phyloP scores from a whole-genome alignment of 2,113 vertebrate genomes.

The Phylloscopus whistleri region DNA sequence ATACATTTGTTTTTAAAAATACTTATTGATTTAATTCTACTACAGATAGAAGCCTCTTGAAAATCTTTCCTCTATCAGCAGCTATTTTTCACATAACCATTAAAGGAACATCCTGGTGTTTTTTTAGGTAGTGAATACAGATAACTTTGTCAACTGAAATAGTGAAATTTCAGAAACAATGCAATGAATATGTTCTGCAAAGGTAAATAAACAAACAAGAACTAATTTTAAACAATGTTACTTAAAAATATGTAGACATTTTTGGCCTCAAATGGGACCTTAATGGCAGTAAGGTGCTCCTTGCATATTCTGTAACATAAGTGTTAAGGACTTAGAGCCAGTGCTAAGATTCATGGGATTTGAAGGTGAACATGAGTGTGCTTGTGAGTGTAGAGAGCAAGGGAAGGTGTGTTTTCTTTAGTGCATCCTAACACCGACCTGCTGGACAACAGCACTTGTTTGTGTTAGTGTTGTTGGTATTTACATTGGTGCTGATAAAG shows the following conservation, averaged over 20 bases:
- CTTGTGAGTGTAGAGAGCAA: not conserved
- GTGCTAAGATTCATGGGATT: not conserved
- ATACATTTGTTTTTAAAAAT: not conserved
- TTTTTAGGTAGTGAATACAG: not conserved
- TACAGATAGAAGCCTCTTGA: not conserved
- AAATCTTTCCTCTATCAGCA: not conserved
- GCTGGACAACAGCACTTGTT: not conserved
- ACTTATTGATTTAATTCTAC: not conserved
- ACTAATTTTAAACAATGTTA: not conserved
- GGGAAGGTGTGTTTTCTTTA: not conserved
- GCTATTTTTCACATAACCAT: not conserved
- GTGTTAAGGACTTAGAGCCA: not conserved
- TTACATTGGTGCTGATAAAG: accelerated
- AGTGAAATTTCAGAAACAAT: not conserved
- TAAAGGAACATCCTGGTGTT: not conserved
- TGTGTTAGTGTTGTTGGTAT: not conserved
- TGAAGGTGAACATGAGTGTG: not conserved
- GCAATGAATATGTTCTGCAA: not conserved
- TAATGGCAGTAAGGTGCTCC: not conserved
- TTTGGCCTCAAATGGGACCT: not conserved
- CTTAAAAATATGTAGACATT: not conserved
- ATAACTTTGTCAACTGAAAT: not conserved
- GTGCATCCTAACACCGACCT: too few species aligned
- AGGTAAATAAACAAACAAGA: not conserved
- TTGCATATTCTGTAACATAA: not conserved